phyloP scores from a whole-genome alignment of 2,797 vertebrate genomes.

The Sebastes steindachneri region DNA sequence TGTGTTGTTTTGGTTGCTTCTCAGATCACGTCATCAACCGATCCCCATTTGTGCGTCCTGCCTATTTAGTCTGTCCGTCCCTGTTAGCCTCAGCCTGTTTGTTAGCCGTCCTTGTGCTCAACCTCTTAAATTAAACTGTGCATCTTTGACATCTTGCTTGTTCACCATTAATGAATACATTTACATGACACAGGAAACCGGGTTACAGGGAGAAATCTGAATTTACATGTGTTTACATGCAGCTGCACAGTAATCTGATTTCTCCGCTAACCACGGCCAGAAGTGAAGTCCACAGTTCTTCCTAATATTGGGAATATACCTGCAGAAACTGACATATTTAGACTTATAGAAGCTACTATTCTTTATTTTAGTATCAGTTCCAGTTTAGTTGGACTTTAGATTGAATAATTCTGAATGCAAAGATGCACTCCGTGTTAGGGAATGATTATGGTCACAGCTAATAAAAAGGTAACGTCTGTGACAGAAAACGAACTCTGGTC shows the following conservation, averaged over 20 bases:
- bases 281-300: not conserved
- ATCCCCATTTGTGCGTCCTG: not conserved
- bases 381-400: not conserved
- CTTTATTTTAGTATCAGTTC: not conserved
- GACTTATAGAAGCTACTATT: not conserved
- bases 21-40: not conserved
- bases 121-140: not conserved
- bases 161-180: not conserved
- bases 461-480: not conserved
- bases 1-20: not conserved
- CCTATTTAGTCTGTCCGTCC: not conserved
- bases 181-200: not conserved
- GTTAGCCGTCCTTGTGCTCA: not conserved
- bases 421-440: not conserved
- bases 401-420: not conserved
- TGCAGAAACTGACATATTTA: not conserved
- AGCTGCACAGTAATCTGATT: not conserved
- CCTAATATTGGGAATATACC: not conserved
- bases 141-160: not conserved
- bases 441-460: not conserved
- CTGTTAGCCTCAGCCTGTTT: not conserved
- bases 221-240: not conserved
- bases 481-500: too few species aligned
- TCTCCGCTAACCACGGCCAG: rapidly evolving
- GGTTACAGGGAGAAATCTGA: not conserved